phyloP scores from a whole-genome alignment of 2,113 vertebrate species.

The Trochalopteron elliotii region DNA sequence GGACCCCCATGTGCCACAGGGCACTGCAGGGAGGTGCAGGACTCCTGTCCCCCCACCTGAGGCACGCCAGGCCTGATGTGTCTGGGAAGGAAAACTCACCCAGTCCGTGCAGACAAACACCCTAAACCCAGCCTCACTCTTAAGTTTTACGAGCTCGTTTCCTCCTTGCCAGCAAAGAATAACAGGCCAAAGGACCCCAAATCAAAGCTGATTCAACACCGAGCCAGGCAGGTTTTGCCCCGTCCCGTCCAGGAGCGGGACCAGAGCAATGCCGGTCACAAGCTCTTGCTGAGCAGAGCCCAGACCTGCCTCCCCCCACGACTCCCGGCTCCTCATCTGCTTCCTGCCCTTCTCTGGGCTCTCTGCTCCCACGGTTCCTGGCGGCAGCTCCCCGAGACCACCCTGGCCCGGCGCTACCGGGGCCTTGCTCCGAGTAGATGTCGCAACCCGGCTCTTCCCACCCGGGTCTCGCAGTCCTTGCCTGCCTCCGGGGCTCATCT shows the following conservation, averaged over 20 bases:
- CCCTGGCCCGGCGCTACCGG: accelerated
- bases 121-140: not conserved
- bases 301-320: accelerated
- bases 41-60: accelerated
- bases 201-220: not conserved
- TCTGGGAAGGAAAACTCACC: not conserved
- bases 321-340: not conserved
- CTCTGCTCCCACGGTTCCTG: not conserved
- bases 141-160: accelerated
- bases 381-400: accelerated
- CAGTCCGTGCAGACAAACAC: accelerated
- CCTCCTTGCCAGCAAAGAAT: not conserved
- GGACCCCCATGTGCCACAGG: accelerated
- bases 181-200: not conserved
- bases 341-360: too few species aligned
- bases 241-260: accelerated
- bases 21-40: not conserved
- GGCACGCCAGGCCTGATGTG: accelerated
- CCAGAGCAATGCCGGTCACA: accelerated
- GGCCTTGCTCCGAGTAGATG: accelerated
- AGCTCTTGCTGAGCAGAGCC: not conserved
- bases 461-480: not conserved
- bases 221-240: not conserved
- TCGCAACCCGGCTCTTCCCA: accelerated
- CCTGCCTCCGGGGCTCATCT: too few species aligned